Conservation (phyloP, 2,797 vertebrate genomes). For the Numenius phaeopus region DNA sequence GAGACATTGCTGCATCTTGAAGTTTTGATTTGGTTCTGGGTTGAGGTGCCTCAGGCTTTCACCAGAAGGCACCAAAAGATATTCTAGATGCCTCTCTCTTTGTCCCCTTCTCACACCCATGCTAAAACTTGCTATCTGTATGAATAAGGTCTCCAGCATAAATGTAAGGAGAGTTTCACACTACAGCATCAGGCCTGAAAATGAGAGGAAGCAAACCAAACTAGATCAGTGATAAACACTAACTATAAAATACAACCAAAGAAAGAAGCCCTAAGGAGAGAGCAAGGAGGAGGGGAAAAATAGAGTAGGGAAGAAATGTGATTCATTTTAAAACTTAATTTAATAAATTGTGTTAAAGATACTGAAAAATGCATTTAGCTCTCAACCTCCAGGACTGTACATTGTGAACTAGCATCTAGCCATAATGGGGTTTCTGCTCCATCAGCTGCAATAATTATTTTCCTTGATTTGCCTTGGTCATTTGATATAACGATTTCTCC, state of each 20-base stretch:
- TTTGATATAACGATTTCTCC: slow-evolving; percentile 71
- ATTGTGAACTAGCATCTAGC: slow-evolving; percentile 73
- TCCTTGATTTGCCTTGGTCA: slow-evolving; percentile 77
- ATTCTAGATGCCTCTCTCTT: not conserved
- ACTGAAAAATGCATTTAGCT: slow-evolving; percentile 79
- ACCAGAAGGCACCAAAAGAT: not conserved
- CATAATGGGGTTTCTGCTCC: slow-evolving; percentile 82
- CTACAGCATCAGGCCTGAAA: not conserved
- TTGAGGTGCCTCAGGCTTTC: not conserved
- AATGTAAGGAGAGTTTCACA: not conserved
- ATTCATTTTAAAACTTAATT: slow-evolving; percentile 79
- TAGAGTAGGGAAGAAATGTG: slow-evolving; percentile 53
- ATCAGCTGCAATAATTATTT: slow-evolving; percentile 81
- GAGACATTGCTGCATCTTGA: not conserved
- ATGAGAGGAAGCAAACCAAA: not conserved
- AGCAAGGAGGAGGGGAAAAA: not conserved
- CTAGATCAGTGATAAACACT: not conserved
- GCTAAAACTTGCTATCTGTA: not conserved
- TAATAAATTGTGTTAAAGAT: slow-evolving; percentile 77
- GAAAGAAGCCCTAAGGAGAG: not conserved
- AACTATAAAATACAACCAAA: not conserved
- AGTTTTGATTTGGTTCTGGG: not conserved
- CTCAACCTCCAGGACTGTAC: slow-evolving; percentile 55
- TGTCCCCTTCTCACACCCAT: not conserved
- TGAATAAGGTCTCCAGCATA: not conserved